Conservation (phyloP, 2,113 vertebrate species). For the Tricholaema leucomelas region DNA sequence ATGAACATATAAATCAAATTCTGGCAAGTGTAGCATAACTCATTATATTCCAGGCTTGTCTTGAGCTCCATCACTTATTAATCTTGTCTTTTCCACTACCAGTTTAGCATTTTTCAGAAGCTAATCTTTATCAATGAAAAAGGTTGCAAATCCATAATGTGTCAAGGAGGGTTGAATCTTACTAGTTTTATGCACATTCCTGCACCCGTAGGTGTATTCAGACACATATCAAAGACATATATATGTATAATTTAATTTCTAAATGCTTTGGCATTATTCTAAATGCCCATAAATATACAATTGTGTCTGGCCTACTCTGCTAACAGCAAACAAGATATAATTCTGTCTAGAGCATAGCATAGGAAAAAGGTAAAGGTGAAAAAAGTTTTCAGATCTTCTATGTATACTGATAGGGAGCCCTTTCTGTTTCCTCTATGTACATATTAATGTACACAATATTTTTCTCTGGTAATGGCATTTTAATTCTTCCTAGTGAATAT, state of each 20-base stretch:
- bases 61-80: not conserved
- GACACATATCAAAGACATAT: not conserved
- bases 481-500: not conserved
- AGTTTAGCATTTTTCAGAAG: not conserved
- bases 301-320: not conserved
- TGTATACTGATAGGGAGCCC: not conserved
- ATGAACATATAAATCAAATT: not conserved
- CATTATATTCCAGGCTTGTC: slow-evolving; percentile 9
- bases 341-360: not conserved
- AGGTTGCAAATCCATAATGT: not conserved
- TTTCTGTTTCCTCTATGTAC: not conserved
- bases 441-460: not conserved
- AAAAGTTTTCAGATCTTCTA: not conserved
- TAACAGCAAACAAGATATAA: not conserved
- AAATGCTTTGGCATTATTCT: not conserved
- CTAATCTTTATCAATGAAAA: not conserved
- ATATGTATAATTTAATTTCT: not conserved
- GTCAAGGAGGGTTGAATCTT: not conserved
- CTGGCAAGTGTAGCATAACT: not conserved
- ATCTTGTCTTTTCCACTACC: not conserved
- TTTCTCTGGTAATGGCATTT: not conserved
- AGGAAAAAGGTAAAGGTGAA: not conserved
- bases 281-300: not conserved
- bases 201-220: not conserved
- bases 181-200: not conserved